A percentile compares a stretch with the other conserved stretches of the same genome.
These are phyloP conservation scores for Apotomis capreana DNA, from an alignment of 2,888 invertebrate species.

Conservation along the genomic window DNA sequence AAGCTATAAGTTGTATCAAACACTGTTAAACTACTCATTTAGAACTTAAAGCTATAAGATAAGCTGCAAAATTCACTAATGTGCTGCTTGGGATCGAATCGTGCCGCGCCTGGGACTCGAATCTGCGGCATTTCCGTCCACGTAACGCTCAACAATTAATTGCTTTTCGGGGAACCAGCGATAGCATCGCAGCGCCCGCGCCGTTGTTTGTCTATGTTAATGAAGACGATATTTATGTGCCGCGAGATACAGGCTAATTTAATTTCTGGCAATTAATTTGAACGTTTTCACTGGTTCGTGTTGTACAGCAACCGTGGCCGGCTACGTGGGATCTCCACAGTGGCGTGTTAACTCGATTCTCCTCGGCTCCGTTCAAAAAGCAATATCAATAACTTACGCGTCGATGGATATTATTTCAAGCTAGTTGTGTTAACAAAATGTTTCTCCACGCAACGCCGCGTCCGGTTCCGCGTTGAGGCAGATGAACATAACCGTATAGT, in stretches of 20 bases:
- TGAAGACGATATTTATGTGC: slow-evolving; percentile 26
- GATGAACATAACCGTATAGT: not conserved
- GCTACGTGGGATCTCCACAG: slow-evolving; percentile 3
- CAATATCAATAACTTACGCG: slow-evolving; percentile 8
- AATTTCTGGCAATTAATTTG: slow-evolving; percentile 34
- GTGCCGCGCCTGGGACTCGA: not conserved
- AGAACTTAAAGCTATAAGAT: no score
- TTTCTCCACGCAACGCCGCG: not conserved
- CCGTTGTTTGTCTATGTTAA: slow-evolving; percentile 30
- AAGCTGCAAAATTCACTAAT: no score
- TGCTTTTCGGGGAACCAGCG: slow-evolving; percentile 14
- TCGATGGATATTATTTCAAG: slow-evolving; percentile 1
- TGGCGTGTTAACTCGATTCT: not conserved
- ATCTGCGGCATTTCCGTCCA: slow-evolving; percentile 7
- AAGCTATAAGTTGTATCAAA: no score
- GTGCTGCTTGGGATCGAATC: no score
- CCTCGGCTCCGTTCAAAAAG: slow-evolving; percentile 1
- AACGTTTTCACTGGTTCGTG: slow-evolving; percentile 2
- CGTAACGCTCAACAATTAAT: slow-evolving; percentile 13
- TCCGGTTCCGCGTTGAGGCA: no score
- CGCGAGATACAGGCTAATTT: slow-evolving; percentile 26
- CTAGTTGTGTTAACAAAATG: not conserved
- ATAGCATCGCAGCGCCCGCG: slow-evolving; percentile 15
- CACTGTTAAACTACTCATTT: no score
- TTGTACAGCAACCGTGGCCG: not conserved